A percentile compares a stretch with the other conserved stretches of the same genome.
Conservation (phyloP, 2,113 vertebrate species). For the Lamprotornis superbus region DNA sequence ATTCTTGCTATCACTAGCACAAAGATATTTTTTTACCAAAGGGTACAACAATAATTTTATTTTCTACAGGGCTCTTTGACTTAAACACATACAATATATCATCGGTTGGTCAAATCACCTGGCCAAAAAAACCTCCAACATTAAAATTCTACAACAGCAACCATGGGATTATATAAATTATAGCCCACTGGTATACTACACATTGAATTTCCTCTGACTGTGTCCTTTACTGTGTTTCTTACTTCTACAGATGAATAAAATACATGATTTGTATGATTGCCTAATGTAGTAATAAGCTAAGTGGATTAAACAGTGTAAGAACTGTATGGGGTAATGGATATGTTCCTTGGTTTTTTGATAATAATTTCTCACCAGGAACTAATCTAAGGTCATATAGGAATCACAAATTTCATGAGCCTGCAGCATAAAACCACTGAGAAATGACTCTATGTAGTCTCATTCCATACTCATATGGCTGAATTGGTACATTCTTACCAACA, state of each 20-base stretch:
- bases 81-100: not conserved
- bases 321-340: not conserved
- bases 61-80: not conserved
- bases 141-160: not conserved
- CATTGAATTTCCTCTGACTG: not conserved
- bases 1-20: not conserved
- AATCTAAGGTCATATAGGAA: not conserved
- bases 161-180: not conserved
- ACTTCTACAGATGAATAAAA: not conserved
- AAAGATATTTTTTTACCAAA: not conserved
- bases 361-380: not conserved
- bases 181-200: accelerated
- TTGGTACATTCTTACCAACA: not conserved
- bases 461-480: not conserved
- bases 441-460: not conserved
- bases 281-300: not conserved
- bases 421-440: not conserved
- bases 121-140: not conserved
- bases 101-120: not conserved
- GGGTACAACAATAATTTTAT: not conserved
- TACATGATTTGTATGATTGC: not conserved
- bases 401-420: not conserved
- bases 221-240: not conserved
- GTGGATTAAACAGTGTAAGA: not conserved
- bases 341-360: not conserved